Base-by-base conservation (phyloP, 2,797 vertebrate species). In the Hipposideros larvatus region DNA sequence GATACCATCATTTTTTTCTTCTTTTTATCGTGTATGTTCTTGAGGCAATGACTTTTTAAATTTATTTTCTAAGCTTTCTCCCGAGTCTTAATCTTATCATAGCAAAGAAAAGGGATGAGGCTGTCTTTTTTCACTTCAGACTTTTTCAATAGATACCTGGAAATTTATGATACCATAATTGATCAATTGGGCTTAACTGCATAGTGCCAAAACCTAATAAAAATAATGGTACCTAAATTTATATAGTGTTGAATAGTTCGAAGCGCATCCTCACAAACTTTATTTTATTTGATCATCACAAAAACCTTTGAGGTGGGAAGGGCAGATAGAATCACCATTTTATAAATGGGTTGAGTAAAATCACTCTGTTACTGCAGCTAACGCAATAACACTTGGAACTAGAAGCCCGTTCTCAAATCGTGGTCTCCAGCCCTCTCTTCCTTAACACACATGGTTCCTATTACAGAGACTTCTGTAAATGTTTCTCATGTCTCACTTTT, bases 61-160 rank as follows among this genome's bases (percentile, higher is more conserved):
- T 95, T 88, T 85, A 91, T 93, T 97, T 96, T 87, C 68, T 84
- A 87, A 91, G 61, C 22, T 91, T 94, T 91, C 51, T 96, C 46
- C 34, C 31, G 89, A 90, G 68, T 71, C 90, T 95, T 95, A 89
- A 95, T 92, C 65, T 96, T 91, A 94, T 92, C 61, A 93, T 89
- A 96, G 65, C 86, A 94, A 91, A 94, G 88, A 96, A 92, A 96
- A 97, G 8, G 28, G 71, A 85, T 94, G 66, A 95, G 31, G 73
- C 31, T 87, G 53, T 91, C 78, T 85, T 95, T 94, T 95, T 74
- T 95, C 86, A 87, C 57, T 61, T 4, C n/a, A 92, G 70, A 18
- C 26, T 87, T 96, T 95, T 79, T 83, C 71, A 61, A n/a, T n/a
- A 91, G 77, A 91, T 53, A 74, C 57, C 41, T 74, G 22, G 51